phyloP scores from a whole-genome alignment of 2,113 vertebrate species.

The Lynx canadensis region DNA sequence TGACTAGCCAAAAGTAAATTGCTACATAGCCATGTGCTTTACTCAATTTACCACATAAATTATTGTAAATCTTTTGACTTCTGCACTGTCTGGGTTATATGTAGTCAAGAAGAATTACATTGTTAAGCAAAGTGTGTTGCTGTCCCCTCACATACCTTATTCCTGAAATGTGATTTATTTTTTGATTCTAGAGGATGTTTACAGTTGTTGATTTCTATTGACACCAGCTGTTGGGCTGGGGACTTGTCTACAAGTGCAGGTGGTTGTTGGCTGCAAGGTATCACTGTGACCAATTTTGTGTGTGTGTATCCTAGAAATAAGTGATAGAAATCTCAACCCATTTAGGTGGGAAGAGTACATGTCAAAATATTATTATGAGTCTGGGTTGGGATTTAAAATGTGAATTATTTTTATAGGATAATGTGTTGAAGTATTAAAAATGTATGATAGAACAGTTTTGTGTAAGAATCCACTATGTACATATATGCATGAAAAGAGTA shows the following conservation, averaged over 20 bases:
- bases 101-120: not conserved
- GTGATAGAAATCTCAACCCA: not conserved
- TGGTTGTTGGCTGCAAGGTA: not conserved
- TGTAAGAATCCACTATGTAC: not conserved
- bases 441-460: not conserved
- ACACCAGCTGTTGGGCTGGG: not conserved
- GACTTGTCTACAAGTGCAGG: not conserved
- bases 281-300: not conserved
- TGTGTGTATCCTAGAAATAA: not conserved
- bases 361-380: not conserved
- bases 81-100: not conserved
- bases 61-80: not conserved
- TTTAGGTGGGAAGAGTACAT: not conserved
- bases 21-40: not conserved
- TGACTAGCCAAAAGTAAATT: not conserved
- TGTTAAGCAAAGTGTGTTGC: not conserved
- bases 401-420: not conserved
- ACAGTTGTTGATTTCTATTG: not conserved
- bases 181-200: not conserved
- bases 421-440: not conserved
- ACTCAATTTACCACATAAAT: not conserved
- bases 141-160: rapidly evolving
- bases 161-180: not conserved
- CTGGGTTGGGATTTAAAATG: not conserved
- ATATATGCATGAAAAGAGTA: not conserved